These are phyloP conservation scores for Acanthisitta chloris DNA, from an alignment of 2,113 vertebrate genomes.

Conservation along the genomic window DNA sequence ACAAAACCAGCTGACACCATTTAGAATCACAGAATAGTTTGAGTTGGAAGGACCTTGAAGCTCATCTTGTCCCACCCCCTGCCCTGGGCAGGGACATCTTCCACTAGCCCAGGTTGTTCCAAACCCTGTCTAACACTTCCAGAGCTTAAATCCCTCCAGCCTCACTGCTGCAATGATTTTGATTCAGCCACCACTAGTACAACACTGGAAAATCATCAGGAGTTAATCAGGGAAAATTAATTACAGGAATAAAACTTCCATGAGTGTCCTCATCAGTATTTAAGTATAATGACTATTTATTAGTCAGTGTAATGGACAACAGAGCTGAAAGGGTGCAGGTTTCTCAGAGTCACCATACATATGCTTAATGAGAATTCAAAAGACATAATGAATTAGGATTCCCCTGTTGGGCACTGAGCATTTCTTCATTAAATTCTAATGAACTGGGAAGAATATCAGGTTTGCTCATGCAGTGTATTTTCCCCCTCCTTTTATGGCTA, in stretches of 20 bases:
- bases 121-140: rapidly evolving
- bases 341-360: neutral
- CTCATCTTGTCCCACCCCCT: neutral
- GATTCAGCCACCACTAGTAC: neutral
- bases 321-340: neutral
- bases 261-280: neutral
- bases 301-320: neutral
- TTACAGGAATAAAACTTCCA: constrained; percentile 4
- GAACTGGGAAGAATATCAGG: constrained; percentile 33
- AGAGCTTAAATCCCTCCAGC: neutral
- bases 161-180: neutral
- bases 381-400: constrained; percentile 59
- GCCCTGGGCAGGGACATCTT: neutral
- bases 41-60: neutral
- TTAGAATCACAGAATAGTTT: neutral
- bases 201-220: neutral
- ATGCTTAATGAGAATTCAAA: constrained; percentile 53
- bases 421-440: constrained; percentile 66
- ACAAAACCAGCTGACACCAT: neutral
- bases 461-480: constrained; percentile 10
- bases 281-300: constrained; percentile 8
- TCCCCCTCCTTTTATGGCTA: neutral
- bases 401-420: constrained; percentile 39
- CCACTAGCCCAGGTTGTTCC: neutral
- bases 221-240: neutral